These are phyloP conservation scores for Babyrousa celebensis DNA, from an alignment of 2,797 vertebrate species.

Conservation along the genomic window DNA sequence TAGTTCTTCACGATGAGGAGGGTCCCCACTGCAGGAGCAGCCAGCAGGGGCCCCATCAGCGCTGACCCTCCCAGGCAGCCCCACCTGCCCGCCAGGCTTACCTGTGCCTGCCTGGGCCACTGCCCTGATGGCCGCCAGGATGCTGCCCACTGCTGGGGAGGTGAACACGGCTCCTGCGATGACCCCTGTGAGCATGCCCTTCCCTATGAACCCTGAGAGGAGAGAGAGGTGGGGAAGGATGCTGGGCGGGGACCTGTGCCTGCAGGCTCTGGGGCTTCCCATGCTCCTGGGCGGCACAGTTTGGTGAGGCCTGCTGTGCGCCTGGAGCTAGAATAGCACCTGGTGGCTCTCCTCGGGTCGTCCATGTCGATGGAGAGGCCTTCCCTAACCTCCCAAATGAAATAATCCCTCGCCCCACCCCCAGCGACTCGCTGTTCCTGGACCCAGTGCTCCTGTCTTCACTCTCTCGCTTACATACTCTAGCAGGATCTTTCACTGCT, in stretches of 20 bases:
- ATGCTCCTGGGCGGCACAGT: rapidly evolving
- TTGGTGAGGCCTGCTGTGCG: not conserved
- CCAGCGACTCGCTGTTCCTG: not conserved
- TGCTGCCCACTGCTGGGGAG: slow-evolving; percentile 95
- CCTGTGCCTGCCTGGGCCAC: slow-evolving; percentile 94
- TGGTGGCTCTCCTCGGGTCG: not conserved
- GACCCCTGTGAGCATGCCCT: slow-evolving; percentile 96
- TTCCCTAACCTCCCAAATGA: not conserved
- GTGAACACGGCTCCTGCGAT: slow-evolving; percentile 96
- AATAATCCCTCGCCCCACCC: not conserved
- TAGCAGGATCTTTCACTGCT: not conserved
- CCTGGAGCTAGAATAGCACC: not conserved
- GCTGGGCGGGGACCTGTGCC: not conserved
- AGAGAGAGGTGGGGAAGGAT: rapidly evolving
- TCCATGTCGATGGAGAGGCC: not conserved
- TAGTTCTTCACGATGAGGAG: slow-evolving; percentile 98
- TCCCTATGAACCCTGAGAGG: slow-evolving; percentile 94
- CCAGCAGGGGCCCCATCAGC: not conserved
- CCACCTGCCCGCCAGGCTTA: slow-evolving; percentile 1
- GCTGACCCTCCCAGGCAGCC: not conserved
- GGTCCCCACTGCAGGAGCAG: slow-evolving; percentile 89
- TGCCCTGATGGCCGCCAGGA: slow-evolving; percentile 95
- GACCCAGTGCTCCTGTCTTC: not conserved
- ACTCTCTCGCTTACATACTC: not conserved
- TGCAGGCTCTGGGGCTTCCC: not conserved